phyloP scores from a whole-genome alignment of 2,113 vertebrate genomes.

The Corynorhinus townsendii region DNA sequence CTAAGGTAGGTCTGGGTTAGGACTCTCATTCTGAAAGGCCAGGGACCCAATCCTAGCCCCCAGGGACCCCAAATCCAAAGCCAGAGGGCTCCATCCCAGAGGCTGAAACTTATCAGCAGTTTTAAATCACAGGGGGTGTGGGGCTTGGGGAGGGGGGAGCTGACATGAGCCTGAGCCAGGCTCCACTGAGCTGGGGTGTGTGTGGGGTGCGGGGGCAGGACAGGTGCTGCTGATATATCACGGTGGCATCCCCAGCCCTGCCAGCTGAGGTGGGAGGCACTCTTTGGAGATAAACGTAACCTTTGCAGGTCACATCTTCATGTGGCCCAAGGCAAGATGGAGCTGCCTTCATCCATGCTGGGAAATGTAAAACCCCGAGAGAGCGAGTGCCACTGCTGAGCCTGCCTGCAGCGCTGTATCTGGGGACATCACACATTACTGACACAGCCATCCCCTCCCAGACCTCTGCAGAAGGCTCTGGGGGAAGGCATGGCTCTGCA shows the following conservation, averaged over 20 bases:
- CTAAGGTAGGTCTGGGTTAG: not conserved
- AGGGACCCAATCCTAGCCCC: not conserved
- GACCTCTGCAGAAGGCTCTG: not conserved
- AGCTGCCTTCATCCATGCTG: not conserved
- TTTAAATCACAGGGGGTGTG: not conserved
- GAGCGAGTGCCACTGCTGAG: not conserved
- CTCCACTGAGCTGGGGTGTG: not conserved
- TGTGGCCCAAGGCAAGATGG: not conserved
- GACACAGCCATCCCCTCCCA: not conserved
- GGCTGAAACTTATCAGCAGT: not conserved
- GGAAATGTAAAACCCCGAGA: not conserved
- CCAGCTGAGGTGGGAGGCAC: not conserved
- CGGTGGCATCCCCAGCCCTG: not conserved
- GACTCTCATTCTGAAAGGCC: not conserved
- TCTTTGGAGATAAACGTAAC: not conserved
- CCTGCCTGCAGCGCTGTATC: not conserved
- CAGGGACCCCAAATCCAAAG: not conserved
- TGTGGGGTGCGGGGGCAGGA: no score
- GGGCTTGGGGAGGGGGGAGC: not conserved
- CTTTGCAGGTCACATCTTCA: constrained; percentile 17
- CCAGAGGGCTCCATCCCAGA: no score
- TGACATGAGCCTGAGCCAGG: not conserved
- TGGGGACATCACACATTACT: constrained; percentile 1
- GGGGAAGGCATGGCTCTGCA: not conserved
- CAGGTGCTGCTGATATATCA: not conserved